Base-by-base conservation (phyloP, 1,140 invertebrate genomes). In the Oscheius sp. region DNA sequence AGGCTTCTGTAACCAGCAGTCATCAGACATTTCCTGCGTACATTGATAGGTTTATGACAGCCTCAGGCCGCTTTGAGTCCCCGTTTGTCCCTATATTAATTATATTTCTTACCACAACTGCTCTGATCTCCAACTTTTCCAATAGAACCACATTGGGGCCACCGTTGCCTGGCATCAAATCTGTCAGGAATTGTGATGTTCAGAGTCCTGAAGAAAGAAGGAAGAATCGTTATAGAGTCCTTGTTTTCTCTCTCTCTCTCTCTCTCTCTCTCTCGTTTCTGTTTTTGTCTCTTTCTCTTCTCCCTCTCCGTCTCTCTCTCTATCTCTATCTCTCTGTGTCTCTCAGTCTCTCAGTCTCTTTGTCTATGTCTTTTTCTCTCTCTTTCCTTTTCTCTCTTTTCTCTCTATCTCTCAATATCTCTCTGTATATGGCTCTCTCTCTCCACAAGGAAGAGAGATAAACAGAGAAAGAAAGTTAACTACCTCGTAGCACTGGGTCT, bases 91-190 rank as follows among this genome's bases (percentile, higher is more conserved):
- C 4, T 55, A 7, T 15, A 55, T 7, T 55, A 26, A 4, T 7
- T 23, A 7, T 15, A 86, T 23, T 3, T 7, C 20, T 29, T 46
- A 29, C 86, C 87, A 82, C 86, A 88, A 55, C 79, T 76, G 3
- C 86, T 85, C 77, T 88, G 87, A 74, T 88, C 87, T 36, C 87
- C 74, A 52, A 88, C 80, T 76, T 86, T 85, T 68, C 84, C 84
- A 20, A 87, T 76, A 0, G 92, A 91, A 0, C 91, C 90, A 80
- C 93, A 95, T 78, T 92, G 84, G 0, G 92, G 89, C 93, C 93
- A 95, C 69, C 91, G 86, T 61, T 87, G 85, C 35, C 92, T 86
- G 0, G 92, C 85, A 85, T 95, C 92, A 84, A 95, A 95, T 68
- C 88, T 86, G 20, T 89, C 88, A 0, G 93, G 93, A 34, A 82